Evolutionary conservation across 2,888 invertebrate genomes (phyloP).

Genomic region (Melinaea menophilus): DNA sequence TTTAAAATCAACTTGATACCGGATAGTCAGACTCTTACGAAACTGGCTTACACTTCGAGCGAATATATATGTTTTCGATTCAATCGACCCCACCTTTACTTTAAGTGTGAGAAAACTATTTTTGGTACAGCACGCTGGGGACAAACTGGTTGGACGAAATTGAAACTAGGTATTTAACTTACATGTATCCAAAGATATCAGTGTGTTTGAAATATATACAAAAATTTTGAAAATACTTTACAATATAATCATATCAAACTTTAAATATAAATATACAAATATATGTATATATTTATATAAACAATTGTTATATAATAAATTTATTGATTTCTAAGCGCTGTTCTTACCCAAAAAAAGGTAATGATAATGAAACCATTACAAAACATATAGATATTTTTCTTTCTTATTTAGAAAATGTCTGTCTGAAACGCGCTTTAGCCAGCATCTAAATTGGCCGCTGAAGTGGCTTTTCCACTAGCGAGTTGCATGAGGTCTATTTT

Average conservation of each 20-base stretch:
- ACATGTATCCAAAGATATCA: slow-evolving; percentile 15
- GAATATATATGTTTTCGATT: slow-evolving; percentile 55
- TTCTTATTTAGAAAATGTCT: not conserved
- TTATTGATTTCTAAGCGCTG: no score
- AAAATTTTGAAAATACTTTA: no score
- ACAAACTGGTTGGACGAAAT: slow-evolving; percentile 42
- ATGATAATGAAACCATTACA: no score
- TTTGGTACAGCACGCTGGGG: slow-evolving; percentile 49
- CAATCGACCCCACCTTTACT: slow-evolving; percentile 51
- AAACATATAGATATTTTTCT: not conserved
- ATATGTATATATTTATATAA: no score
- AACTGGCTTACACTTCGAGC: slow-evolving; percentile 10
- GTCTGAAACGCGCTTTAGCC: slow-evolving; percentile 33
- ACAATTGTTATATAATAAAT: no score
- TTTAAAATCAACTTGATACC: not conserved
- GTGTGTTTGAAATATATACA: not conserved
- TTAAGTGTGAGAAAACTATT: slow-evolving; percentile 63
- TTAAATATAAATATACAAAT: no score
- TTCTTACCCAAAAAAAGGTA: no score
- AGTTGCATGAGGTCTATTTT: slow-evolving; percentile 47
- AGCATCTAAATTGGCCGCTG: slow-evolving; percentile 33
- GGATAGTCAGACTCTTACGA: not conserved
- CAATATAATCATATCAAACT: no score
- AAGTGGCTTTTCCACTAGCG: slow-evolving; percentile 39
- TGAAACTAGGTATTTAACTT: slow-evolving; percentile 24